Base-by-base conservation (phyloP, 2,113 vertebrate genomes). In the Malurus cyaneus region DNA sequence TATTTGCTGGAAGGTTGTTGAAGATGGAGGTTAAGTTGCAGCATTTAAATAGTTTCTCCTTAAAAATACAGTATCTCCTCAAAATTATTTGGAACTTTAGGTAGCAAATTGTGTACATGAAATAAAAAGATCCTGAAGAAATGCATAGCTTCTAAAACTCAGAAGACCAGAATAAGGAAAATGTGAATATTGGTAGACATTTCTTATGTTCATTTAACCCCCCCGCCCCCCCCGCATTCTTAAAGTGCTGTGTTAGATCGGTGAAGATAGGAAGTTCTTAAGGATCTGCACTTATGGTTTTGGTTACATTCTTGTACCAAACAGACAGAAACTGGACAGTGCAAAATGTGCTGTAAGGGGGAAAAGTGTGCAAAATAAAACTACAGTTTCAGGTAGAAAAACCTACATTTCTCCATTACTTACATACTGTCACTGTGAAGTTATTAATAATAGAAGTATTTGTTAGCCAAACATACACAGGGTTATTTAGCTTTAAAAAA, bases 371-470 rank as follows among this genome's bases (percentile, higher is more conserved):
- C 34, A 86, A 94, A 89, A 90, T 28, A 54, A 4, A 90, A 25
- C 24, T 65, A 56, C 12, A 89, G 6, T 82, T 96, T 94, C 50
- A 62, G 76, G 24, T 65, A 83, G 44, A 82, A 91, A 96, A 84
- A 19, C 6, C 21, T 70, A 26, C n/a, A 57, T 79, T 74, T 94
- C 52, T 90, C 52, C 50, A 84, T 60, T 95, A 93, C 86, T 92
- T 92, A 69, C 14, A 94, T 24, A 50, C 24, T 91, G 31, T 14
- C 60, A 78, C 73, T 67, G 31, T 86, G 66, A 94, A 83, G n/a
- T 60, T 86, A 86, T 81, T 86, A 92, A 83, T 16, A 91, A 80
- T 79, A 82, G 83, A 86, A 89, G 24, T n/a, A 81, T 81, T 73
- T 93, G 29, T 57, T 64, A 95, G 29, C 18, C 88, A 90, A 95